Evolutionary conservation across 35 echinoderm and acorn worm genomes (phyloP), one percentile per base, ranked within the genome.

Genomic region (Anneissia japonica): DNA sequence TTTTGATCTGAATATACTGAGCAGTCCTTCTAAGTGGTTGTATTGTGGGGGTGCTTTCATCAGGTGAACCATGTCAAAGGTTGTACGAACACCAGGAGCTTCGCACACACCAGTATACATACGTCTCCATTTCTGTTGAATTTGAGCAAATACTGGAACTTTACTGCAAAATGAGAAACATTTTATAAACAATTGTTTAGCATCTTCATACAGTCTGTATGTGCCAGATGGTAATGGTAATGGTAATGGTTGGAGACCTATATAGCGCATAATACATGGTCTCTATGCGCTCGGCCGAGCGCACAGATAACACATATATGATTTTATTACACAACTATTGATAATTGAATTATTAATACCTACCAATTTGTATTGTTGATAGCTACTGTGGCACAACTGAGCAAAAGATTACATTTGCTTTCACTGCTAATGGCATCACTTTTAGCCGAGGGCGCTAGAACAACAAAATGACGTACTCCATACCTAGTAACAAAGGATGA

Each of bases 301-400:
- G n/a, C n/a, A 13, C n/a, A 64, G 12, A 13, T 13, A 13, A 13
- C 51, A 64, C 12, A 64, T 13, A 12, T 13, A 64, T 64, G 51
- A 64, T 64, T n/a, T 13, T 13, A 64, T 64, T 64, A 13, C n/a
- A 64, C 51, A 64, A n/a, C 51, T 64, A 64, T 64, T 64, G n/a
- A n/a, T n/a, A 12, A 35, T 77, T 32, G 76, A 77, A 77, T 32
- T 17, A 23, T 3, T 33, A 30, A 6, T 23, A 34, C 88, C 81
- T 77, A 97, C 95, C 95, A 97, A 55, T 88, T 93, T 38, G 95
- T 97, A 77, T 97, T 97, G 73, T 97, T 97, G 80, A 97, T 85
- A 39, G 95, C 95, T 34, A 97, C 93, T 12, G 95, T 88, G n/a
- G 93, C 77, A 30, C 91, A 97, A 64, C 95, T 97, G 19, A 97